Evolutionary conservation across 2,797 vertebrate species (phyloP).

Genomic region (Typhlichthys subterraneus): DNA sequence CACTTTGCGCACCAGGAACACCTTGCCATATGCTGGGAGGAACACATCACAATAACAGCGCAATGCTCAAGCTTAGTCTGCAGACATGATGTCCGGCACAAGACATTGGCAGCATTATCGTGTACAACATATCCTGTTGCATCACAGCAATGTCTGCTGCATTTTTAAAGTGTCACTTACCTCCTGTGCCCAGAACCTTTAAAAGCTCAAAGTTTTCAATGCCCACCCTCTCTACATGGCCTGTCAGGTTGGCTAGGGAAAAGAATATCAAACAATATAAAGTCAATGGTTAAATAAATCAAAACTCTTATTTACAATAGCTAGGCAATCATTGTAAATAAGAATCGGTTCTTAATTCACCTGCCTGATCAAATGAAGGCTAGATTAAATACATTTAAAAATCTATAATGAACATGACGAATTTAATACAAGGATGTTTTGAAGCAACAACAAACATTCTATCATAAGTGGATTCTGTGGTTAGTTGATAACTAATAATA

Average conservation of each 20-base stretch:
- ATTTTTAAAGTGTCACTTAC: constrained; percentile 73
- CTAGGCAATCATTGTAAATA: background rate
- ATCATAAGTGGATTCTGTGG: no score
- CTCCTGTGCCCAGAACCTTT: constrained; percentile 97
- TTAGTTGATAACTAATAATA: no score
- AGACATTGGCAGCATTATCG: constrained; percentile 1
- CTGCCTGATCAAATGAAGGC: background rate
- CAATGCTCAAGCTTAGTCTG: constrained; percentile 15
- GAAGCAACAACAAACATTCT: no score
- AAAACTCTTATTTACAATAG: no score
- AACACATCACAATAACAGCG: constrained; percentile 7
- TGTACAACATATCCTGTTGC: constrained; percentile 2
- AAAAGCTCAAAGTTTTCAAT: constrained; percentile 98
- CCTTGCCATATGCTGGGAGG: constrained; percentile 91
- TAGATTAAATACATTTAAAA: background rate
- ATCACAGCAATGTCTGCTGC: background rate
- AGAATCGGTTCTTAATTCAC: no score
- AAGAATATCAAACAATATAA: constrained; percentile 14
- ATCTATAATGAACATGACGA: no score
- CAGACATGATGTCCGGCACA: constrained; percentile 6
- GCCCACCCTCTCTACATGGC: constrained; percentile 95
- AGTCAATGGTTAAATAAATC: background rate
- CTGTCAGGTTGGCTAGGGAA: constrained; percentile 92
- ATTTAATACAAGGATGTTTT: no score
- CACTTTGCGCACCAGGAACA: constrained; percentile 95